Percentiles rank a stretch among this genome's conserved stretches.
Evolutionary conservation across 1,140 invertebrate genomes (phyloP).

Genomic region (Liolophura sinensis): DNA sequence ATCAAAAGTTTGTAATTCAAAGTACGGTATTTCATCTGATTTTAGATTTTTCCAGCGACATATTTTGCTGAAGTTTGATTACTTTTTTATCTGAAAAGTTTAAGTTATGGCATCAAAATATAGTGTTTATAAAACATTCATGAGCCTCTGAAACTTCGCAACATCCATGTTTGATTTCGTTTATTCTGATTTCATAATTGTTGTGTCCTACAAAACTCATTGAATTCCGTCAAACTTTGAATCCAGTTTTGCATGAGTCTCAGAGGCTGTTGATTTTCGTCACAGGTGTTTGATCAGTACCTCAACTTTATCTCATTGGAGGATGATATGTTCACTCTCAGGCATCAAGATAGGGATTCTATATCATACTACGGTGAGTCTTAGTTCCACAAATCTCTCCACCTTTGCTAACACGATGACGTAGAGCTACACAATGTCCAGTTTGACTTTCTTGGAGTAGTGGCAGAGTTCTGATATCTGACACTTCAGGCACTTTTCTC

Average conservation of each 20-base stretch:
- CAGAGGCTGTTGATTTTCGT: slow-evolving; percentile 6
- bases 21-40: too few species aligned
- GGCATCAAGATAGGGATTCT: slow-evolving; percentile 86
- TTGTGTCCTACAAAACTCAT: slow-evolving; percentile 2
- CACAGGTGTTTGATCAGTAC: slow-evolving; percentile 73
- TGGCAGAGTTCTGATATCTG: too few species aligned
- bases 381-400: too few species aligned
- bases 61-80: too few species aligned
- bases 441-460: too few species aligned
- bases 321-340: slow-evolving; percentile 95
- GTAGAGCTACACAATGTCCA: too few species aligned
- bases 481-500: too few species aligned
- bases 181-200: background rate
- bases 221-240: background rate
- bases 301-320: slow-evolving; percentile 98
- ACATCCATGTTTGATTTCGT: background rate
- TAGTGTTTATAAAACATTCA: background rate
- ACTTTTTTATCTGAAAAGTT: too few species aligned
- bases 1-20: too few species aligned
- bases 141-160: background rate
- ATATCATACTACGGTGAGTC: slow-evolving; percentile 93
- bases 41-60: too few species aligned
- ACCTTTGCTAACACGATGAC: too few species aligned
- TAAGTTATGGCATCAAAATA: too few species aligned
- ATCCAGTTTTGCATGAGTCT: background rate